Percentiles rank a stretch among this genome's conserved stretches.
These are phyloP conservation scores for Callitettix versicolor DNA, from an alignment of 1,140 invertebrate species.

Conservation along the genomic window DNA sequence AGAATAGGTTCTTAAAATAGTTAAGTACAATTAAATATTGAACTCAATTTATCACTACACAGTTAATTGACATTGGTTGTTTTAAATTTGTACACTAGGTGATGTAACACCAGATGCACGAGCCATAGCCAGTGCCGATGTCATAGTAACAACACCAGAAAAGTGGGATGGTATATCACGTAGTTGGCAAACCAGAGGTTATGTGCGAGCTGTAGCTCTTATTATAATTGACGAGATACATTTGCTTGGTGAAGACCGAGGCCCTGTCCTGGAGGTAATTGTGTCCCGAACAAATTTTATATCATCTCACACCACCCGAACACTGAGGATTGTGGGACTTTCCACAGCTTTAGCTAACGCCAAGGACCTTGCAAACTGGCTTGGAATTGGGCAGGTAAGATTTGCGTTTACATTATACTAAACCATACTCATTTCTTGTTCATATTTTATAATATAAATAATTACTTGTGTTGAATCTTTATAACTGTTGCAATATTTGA, in stretches of 20 bases:
- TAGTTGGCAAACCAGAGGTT: slow-evolving; percentile 92
- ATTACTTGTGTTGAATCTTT: not conserved
- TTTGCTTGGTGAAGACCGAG: slow-evolving; percentile 80
- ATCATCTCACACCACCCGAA: slow-evolving; percentile 65
- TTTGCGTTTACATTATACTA: too few relatives aligned
- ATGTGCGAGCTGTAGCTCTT: slow-evolving; percentile 84
- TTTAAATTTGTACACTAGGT: slow-evolving; percentile 35
- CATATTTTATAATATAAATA: slow-evolving; percentile 1
- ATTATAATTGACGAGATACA: slow-evolving; percentile 99
- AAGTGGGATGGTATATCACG: slow-evolving; percentile 99
- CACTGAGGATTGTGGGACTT: slow-evolving; percentile 82
- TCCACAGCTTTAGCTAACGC: slow-evolving; percentile 98
- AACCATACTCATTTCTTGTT: slow-evolving; percentile 14
- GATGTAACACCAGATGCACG: slow-evolving; percentile 89
- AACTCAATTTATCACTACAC: too few relatives aligned
- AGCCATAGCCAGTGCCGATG: slow-evolving; percentile 70
- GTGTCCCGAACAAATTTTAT: slow-evolving; percentile 85
- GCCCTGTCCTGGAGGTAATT: slow-evolving; percentile 76
- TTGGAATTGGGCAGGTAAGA: slow-evolving; percentile 65
- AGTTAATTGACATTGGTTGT: too few relatives aligned
- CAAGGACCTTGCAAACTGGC: slow-evolving; percentile 91
- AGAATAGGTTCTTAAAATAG: too few relatives aligned
- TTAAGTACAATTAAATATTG: too few relatives aligned
- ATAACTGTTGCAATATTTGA: not conserved
- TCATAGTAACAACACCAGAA: slow-evolving; percentile 98